Percentiles rank a stretch among this genome's conserved stretches.
These are phyloP conservation scores for Rhimphoctona megacephalus DNA, from an alignment of 2,888 invertebrate genomes.

Conservation along the genomic window DNA sequence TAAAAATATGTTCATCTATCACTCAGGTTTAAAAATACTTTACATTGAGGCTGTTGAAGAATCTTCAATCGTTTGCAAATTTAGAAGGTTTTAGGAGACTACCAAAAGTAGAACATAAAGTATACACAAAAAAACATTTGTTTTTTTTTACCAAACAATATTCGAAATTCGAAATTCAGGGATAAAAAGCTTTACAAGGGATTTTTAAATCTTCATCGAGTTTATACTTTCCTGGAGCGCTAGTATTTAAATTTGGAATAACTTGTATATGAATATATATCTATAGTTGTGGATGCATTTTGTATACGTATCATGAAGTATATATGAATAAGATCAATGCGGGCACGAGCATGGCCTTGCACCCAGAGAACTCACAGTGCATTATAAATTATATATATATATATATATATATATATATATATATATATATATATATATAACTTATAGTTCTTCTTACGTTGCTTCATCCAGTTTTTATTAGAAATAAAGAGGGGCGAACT, in stretches of 20 bases:
- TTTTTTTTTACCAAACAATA: neutral
- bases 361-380: slow-evolving; percentile 42
- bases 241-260: neutral
- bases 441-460: slow-evolving; percentile 47
- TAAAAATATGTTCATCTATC: slow-evolving; percentile 25
- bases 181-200: neutral
- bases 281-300: neutral
- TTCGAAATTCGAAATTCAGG: neutral
- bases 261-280: neutral
- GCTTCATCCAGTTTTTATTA: slow-evolving; percentile 59
- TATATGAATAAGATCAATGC: slow-evolving; percentile 48
- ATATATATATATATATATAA: slow-evolving; percentile 11
- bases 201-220: neutral
- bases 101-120: neutral
- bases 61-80: neutral
- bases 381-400: slow-evolving; percentile 6
- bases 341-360: slow-evolving; percentile 51
- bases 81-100: neutral
- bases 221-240: neutral
- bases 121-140: neutral
- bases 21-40: slow-evolving; percentile 7
- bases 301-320: neutral
- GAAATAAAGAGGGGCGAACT: slow-evolving; percentile 39
- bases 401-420: neutral
- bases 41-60: neutral